phyloP scores from a whole-genome alignment of 2,113 vertebrate species.

The Mormoops blainvillei region DNA sequence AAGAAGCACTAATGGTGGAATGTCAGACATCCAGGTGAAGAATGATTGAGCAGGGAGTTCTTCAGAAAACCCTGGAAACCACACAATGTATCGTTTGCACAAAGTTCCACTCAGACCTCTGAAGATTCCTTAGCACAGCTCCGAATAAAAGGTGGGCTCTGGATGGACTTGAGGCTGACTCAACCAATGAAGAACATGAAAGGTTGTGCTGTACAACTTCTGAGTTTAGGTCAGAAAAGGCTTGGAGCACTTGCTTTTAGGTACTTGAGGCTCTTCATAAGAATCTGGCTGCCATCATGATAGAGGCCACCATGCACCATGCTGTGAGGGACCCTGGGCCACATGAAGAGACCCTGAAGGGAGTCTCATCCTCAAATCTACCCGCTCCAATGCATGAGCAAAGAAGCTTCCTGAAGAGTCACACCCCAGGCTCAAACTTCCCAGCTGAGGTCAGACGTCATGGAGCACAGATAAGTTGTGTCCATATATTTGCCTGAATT shows the following conservation, averaged over 20 bases:
- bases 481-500: background rate
- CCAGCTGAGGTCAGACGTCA: background rate
- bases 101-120: background rate
- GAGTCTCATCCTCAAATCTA: background rate
- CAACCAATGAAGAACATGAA: background rate
- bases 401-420: background rate
- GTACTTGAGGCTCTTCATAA: background rate
- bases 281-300: background rate
- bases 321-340: background rate
- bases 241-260: background rate
- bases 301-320: background rate
- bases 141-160: background rate
- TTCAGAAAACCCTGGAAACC: background rate
- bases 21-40: background rate
- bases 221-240: background rate
- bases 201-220: accelerated
- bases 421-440: background rate
- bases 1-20: background rate
- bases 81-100: too few relatives aligned
- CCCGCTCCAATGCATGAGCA: background rate
- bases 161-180: background rate
- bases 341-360: too few relatives aligned
- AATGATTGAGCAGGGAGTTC: background rate
- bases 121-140: background rate
- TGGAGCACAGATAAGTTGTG: background rate